phyloP scores from a whole-genome alignment of 2,797 vertebrate species.

The Myoxocephalus aenaeus region DNA sequence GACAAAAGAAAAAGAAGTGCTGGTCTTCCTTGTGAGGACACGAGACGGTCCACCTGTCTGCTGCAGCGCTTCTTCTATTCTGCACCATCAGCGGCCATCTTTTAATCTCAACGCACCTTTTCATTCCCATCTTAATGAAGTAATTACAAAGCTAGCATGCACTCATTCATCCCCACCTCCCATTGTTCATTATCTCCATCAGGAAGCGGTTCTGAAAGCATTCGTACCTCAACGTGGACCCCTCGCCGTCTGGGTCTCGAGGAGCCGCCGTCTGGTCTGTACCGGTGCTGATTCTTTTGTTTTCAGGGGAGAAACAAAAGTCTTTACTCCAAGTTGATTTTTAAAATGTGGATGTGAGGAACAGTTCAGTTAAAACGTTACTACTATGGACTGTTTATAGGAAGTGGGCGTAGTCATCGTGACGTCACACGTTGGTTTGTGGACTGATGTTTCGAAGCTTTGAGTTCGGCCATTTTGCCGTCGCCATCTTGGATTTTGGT shows the following conservation, averaged over 20 bases:
- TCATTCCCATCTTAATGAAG: neutral
- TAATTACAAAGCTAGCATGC: constrained; percentile 12
- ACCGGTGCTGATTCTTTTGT: neutral
- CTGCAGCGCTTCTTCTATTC: constrained; percentile 1
- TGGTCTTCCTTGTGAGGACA: neutral
- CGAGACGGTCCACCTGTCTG: neutral
- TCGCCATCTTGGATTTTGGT: no score
- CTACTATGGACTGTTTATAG: no score
- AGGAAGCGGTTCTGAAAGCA: neutral
- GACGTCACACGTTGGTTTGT: no score
- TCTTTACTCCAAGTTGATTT: neutral
- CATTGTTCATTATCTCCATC: neutral
- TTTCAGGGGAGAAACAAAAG: neutral
- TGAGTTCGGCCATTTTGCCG: no score
- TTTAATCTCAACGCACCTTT: constrained; percentile 3
- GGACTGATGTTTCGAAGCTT: no score
- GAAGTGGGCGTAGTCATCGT: no score
- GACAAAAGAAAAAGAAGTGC: neutral
- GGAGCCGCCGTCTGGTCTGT: no score
- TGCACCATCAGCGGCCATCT: neutral
- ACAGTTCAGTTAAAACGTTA: no score
- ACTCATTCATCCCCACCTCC: neutral
- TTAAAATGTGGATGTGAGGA: neutral
- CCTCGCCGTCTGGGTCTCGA: no score
- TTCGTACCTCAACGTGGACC: no score